Percentiles rank a stretch among this genome's conserved stretches.
Conservation (phyloP, 2,888 invertebrate genomes). For the Tortrix viridana region DNA sequence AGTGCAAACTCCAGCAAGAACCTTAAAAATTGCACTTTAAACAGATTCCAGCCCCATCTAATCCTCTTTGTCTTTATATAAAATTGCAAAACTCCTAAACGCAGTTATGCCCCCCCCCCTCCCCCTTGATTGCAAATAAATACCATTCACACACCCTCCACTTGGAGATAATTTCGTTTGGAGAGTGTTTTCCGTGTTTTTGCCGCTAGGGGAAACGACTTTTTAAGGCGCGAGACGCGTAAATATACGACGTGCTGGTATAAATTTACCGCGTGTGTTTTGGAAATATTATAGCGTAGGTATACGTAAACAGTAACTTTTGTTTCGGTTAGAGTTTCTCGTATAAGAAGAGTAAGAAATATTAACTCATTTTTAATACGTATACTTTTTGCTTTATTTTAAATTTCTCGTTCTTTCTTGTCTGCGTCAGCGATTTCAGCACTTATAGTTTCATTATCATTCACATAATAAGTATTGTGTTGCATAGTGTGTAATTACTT, state of each 20-base stretch:
- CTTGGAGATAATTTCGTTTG: constrained; percentile 47
- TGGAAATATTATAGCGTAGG: constrained; percentile 12
- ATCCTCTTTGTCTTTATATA: constrained; percentile 42
- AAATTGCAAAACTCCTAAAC: constrained; percentile 46
- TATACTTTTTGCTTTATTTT: no score
- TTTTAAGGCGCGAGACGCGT: constrained; percentile 36
- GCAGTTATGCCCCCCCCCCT: constrained; percentile 40
- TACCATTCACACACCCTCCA: constrained; percentile 46
- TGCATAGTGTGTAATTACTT: no score
- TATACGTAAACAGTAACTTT: background rate
- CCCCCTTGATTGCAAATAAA: constrained; percentile 51
- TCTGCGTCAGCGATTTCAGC: no score
- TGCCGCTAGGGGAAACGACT: constrained; percentile 35
- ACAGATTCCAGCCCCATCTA: constrained; percentile 47
- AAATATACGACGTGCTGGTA: constrained; percentile 34
- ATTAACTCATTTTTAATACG: background rate
- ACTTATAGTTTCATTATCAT: no score
- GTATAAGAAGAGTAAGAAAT: background rate
- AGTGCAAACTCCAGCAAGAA: constrained; percentile 16
- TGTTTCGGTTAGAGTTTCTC: background rate
- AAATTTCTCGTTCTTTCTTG: no score
- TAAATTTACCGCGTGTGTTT: constrained; percentile 29
- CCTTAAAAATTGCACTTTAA: constrained; percentile 44
- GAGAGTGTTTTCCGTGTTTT: constrained; percentile 43
- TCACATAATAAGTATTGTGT: no score